Percentiles rank a stretch among this genome's conserved stretches.
These are phyloP conservation scores for Pteromalus puparum DNA, from an alignment of 1,140 invertebrate species.

Conservation along the genomic window DNA sequence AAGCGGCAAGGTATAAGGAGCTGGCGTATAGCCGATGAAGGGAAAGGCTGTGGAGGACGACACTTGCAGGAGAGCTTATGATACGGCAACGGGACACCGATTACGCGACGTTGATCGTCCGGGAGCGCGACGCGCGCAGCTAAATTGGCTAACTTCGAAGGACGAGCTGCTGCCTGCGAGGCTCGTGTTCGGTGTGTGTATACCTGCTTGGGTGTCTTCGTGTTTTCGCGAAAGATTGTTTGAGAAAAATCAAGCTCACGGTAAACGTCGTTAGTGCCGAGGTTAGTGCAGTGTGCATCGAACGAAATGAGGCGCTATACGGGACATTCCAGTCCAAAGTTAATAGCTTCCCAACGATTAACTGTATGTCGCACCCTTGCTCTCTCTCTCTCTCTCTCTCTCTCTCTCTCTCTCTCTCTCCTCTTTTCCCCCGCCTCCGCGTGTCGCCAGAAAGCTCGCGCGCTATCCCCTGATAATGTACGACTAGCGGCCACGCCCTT, in stretches of 20 bases:
- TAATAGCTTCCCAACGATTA: slow-evolving; percentile 75
- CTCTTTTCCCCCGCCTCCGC: slow-evolving; percentile 33
- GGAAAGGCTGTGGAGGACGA: background rate
- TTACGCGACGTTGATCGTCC: slow-evolving; percentile 48
- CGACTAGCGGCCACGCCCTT: background rate
- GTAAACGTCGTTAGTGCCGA: background rate
- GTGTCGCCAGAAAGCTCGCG: slow-evolving; percentile 63
- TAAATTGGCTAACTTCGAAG: slow-evolving; percentile 53
- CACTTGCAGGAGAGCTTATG: slow-evolving; percentile 25
- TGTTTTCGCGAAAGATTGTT: too few species aligned
- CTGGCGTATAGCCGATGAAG: slow-evolving; percentile 23
- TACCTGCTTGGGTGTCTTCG: too few species aligned
- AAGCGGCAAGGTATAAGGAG: background rate
- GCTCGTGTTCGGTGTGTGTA: background rate
- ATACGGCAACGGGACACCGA: slow-evolving; percentile 52
- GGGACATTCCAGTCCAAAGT: slow-evolving; percentile 72
- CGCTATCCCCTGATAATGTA: background rate
- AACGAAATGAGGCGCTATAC: slow-evolving; percentile 69
- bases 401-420: slow-evolving; percentile 45
- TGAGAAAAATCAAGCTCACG: too few species aligned
- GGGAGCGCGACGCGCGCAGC: background rate
- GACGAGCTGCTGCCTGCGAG: background rate
- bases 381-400: slow-evolving; percentile 42
- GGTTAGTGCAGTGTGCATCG: slow-evolving; percentile 69
- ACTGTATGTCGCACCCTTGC: slow-evolving; percentile 60